Evolutionary conservation across 2,113 vertebrate species (phyloP).

Genomic region (Paradoxurus hermaphroditus): DNA sequence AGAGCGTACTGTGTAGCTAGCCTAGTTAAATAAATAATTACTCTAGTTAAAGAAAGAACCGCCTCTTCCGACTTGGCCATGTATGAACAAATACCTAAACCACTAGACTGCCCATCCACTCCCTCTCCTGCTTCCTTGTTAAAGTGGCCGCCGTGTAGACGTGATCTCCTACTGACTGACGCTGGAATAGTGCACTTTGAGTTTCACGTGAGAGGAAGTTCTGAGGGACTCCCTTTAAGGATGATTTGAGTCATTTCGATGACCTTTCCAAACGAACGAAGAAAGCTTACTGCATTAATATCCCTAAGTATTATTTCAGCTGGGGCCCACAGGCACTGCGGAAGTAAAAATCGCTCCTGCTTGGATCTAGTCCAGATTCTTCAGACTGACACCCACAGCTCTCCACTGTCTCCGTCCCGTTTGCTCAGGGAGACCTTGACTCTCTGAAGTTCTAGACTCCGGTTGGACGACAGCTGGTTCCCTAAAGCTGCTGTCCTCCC

Average conservation of each 20-base stretch:
- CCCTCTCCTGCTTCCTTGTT: accelerated
- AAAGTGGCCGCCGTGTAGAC: accelerated
- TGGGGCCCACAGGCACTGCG: accelerated
- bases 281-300: accelerated
- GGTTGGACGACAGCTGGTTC: accelerated
- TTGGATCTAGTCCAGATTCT: background rate
- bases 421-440: accelerated
- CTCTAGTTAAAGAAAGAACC: too few relatives aligned
- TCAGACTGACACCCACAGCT: background rate
- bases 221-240: background rate
- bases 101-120: accelerated
- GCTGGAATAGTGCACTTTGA: accelerated
- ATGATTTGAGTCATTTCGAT: accelerated
- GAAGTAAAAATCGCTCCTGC: background rate
- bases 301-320: background rate
- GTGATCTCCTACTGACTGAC: accelerated
- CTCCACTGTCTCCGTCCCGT: accelerated
- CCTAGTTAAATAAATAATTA: background rate
- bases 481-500: accelerated
- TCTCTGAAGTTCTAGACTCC: too few relatives aligned
- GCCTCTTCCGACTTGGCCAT: accelerated
- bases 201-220: accelerated
- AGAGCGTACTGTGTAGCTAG: too few relatives aligned
- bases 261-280: background rate
- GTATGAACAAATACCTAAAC: accelerated